These are phyloP conservation scores for Tragelaphus imberbis DNA, from an alignment of 2,113 vertebrate species.

Conservation along the genomic window DNA sequence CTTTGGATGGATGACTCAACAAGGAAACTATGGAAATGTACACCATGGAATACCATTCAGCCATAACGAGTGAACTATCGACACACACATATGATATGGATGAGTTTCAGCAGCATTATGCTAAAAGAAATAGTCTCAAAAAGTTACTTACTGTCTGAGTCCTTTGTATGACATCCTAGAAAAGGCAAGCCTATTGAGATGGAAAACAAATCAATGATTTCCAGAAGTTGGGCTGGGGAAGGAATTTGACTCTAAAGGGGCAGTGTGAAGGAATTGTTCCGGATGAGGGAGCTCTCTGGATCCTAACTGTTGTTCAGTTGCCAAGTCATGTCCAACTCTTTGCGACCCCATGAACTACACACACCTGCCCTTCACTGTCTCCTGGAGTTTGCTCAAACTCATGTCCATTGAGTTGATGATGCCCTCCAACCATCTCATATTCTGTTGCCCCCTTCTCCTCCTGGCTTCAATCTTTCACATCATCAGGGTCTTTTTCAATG, in stretches of 20 bases:
- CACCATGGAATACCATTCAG: background rate
- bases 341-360: background rate
- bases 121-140: background rate
- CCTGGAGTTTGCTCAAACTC: background rate
- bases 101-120: background rate
- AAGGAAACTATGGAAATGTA: background rate
- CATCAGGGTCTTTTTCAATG: background rate
- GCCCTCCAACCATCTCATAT: background rate
- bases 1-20: background rate
- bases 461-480: background rate
- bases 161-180: background rate
- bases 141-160: background rate
- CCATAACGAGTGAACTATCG: background rate
- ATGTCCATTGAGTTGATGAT: background rate
- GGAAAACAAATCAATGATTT: background rate
- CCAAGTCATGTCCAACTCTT: background rate
- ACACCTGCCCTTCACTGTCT: background rate
- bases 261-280: background rate
- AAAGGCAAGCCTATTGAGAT: background rate
- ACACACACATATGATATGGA: fast-evolving
- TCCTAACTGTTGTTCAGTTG: background rate
- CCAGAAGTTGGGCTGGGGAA: too few relatives aligned
- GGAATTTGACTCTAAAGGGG: background rate
- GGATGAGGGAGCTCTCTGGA: background rate
- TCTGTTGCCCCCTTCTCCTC: background rate